A percentile compares a stretch with the other conserved stretches of the same genome.
phyloP scores from a whole-genome alignment of 2,888 invertebrate species.

The Pycnomerus fuliginosus region DNA sequence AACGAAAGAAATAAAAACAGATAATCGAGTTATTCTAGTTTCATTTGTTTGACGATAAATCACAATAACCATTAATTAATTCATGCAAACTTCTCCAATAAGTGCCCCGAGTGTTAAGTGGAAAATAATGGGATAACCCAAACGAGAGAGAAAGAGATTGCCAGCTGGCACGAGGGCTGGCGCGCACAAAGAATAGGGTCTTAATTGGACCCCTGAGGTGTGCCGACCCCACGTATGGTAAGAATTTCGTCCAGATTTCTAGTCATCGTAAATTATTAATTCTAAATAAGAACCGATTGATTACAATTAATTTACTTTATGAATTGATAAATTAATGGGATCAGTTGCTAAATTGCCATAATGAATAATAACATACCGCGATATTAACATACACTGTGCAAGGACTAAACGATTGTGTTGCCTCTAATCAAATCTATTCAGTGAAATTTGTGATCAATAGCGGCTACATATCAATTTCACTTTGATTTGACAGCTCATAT shows the following conservation, averaged over 20 bases:
- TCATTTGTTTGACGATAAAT: constrained; percentile 6
- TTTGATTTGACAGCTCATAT: constrained; percentile 34
- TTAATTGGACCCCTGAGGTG: constrained; percentile 52
- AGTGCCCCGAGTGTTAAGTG: constrained; percentile 1
- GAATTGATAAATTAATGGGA: constrained; percentile 11
- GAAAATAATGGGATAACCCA: not conserved
- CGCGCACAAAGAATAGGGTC: constrained; percentile 47
- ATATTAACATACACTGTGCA: not conserved
- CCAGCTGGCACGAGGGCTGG: not conserved
- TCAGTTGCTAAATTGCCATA: constrained; percentile 11
- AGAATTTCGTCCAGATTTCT: not conserved
- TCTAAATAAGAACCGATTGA: not conserved
- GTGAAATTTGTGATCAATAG: constrained; percentile 27
- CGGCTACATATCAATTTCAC: constrained; percentile 37
- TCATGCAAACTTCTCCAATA: constrained; percentile 1
- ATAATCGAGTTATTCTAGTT: constrained; percentile 11
- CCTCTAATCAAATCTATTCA: constrained; percentile 33
- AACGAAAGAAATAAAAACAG: constrained; percentile 10
- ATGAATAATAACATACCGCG: constrained; percentile 4
- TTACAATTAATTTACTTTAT: too few relatives aligned
- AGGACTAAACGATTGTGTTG: constrained; percentile 20
- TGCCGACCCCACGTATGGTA: constrained; percentile 37
- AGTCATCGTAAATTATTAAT: not conserved
- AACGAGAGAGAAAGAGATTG: not conserved
- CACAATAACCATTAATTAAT: constrained; percentile 10